Conservation (phyloP, 2,888 invertebrate genomes). For the Perizoma flavofasciatum region DNA sequence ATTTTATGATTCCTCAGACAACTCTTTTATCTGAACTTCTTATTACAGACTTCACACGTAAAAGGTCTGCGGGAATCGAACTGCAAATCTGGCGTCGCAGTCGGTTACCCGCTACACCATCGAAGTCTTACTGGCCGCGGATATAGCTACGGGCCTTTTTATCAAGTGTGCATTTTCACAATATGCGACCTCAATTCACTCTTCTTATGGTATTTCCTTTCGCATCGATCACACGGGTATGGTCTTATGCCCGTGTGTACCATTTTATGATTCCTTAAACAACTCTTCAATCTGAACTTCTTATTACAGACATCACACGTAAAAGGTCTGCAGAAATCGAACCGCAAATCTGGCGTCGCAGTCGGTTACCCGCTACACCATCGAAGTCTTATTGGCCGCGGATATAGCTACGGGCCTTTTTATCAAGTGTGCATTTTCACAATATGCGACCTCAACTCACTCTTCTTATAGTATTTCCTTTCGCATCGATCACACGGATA, state of each 20-base stretch:
- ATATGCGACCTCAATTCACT: slow-evolving; percentile 13
- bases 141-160: no score
- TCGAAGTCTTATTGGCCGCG: no score
- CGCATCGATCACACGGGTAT: slow-evolving; percentile 15
- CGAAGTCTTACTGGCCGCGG: no score
- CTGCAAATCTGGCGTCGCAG: no score
- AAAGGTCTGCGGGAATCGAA: slow-evolving; percentile 46
- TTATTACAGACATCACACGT: slow-evolving; percentile 43
- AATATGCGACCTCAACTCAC: slow-evolving; percentile 14
- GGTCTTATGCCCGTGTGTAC: slow-evolving; percentile 16
- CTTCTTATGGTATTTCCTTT: slow-evolving; percentile 18
- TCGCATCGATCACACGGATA: slow-evolving; percentile 17
- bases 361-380: no score
- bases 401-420: background rate
- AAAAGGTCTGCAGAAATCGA: slow-evolving; percentile 36
- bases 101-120: no score
- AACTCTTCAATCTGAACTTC: slow-evolving; percentile 34
- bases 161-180: slow-evolving; percentile 16
- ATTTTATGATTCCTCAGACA: slow-evolving; percentile 20
- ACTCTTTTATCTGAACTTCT: slow-evolving; percentile 35
- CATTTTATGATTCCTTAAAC: slow-evolving; percentile 19
- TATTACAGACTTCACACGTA: slow-evolving; percentile 41
- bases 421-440: slow-evolving; percentile 15
- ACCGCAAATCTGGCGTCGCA: no score
- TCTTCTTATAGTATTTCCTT: slow-evolving; percentile 17